Evolutionary conservation across 2,888 invertebrate species (phyloP), one percentile per base, ranked within the genome.

Genomic region (Chloromyia formosa): DNA sequence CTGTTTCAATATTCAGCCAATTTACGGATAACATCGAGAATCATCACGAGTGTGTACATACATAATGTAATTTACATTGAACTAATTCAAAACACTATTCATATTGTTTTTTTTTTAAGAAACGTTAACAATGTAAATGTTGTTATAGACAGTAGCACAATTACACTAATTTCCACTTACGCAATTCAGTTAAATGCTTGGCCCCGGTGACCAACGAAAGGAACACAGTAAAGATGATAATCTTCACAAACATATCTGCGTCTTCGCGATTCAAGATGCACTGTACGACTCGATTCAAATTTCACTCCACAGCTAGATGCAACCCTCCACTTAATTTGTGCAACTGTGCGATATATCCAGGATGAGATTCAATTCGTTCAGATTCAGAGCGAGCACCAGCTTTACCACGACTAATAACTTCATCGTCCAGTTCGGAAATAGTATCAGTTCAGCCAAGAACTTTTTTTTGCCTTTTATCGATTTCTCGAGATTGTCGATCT

Each of bases 361-460:
- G 62, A 62, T 16, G 16, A 4, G 16, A 10, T 20, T 49, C 1
- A 66, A 45, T 35, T 49, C 20, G 66, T 66, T 49, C 16, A 45
- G 16, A 49, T 12, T 49, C 49, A n/a, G 10, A 40, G 18, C 49
- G 23, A 66, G 45, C 45, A 66, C 45, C 45, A 49, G 3, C 22
- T 23, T 45, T 22, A 20, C 14, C 66, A 49, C 49, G n/a, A 22
- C 66, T 49, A 45, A 66, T 66, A 45, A 66, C 66, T 66, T 66
- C 66, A 66, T 66, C 66, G 66, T 66, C 66, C 66, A 66, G 66
- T 66, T 66, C 66, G 42, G 66, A 22, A 66, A 66, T 66, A 66
- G 20, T 66, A 49, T 66, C 18, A 49, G 22, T 10, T 66, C 49
- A 20, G 10, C 10, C 45, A 20, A 66, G 66, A 66, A 49, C 45